These are phyloP conservation scores for Dermochelys coriacea DNA, from an alignment of 2,797 vertebrate genomes.

Conservation along the genomic window DNA sequence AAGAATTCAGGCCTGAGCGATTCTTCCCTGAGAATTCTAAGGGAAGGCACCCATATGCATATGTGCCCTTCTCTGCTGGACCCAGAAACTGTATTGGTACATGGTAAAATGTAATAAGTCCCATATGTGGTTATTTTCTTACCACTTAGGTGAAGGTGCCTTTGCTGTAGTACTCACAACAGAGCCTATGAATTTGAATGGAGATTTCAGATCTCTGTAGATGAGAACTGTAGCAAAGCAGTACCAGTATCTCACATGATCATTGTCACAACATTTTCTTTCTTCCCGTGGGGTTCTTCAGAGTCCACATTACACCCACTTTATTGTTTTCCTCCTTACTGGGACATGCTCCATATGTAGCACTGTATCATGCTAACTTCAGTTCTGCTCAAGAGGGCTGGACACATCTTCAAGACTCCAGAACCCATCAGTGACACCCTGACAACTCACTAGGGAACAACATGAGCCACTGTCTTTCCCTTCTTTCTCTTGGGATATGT, in stretches of 20 bases:
- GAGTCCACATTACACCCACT: not conserved
- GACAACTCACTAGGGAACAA: not conserved
- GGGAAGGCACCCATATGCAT: slow-evolving; percentile 89
- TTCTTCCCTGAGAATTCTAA: slow-evolving; percentile 88
- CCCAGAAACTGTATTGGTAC: slow-evolving; percentile 96
- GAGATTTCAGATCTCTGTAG: not conserved
- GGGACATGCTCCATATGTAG: not conserved
- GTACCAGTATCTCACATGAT: not conserved
- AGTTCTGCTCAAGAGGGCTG: not conserved
- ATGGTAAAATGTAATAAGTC: slow-evolving; percentile 23
- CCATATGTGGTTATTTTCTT: not conserved
- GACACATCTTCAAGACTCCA: not conserved
- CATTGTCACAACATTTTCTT: not conserved
- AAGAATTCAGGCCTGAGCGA: slow-evolving; percentile 92
- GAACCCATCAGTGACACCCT: not conserved
- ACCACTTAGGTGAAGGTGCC: not conserved
- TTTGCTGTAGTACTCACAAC: not conserved
- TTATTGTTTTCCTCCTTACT: not conserved
- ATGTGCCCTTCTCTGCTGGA: slow-evolving; percentile 95
- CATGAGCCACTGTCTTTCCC: not conserved
- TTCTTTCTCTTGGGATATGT: not conserved
- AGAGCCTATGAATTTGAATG: fast-evolving
- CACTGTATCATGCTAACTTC: not conserved
- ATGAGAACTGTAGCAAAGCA: fast-evolving
- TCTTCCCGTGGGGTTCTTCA: not conserved